A percentile compares a stretch with the other conserved stretches of the same genome.
Conservation (phyloP, 2,888 invertebrate genomes). For the Pharmacophagus antenor region DNA sequence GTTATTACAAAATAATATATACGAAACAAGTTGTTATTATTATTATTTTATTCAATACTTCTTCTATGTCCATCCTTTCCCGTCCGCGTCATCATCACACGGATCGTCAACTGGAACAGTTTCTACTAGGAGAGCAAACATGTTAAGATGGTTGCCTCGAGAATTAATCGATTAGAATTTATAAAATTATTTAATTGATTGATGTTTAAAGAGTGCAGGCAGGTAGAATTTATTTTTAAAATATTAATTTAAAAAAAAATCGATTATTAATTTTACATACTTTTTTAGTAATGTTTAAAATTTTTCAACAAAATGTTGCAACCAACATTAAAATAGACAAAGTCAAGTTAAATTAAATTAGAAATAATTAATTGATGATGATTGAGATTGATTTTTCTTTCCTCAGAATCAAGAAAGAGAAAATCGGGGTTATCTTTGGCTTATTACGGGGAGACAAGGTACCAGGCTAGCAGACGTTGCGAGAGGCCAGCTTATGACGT, state of each 20-base stretch:
- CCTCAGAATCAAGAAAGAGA: slow-evolving; percentile 64
- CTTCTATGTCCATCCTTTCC: slow-evolving; percentile 7
- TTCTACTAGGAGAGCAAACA: slow-evolving; percentile 63
- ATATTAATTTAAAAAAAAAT: neutral
- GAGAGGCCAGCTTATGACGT: slow-evolving; percentile 69
- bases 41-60: no score
- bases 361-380: slow-evolving; percentile 57
- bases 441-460: slow-evolving; percentile 76
- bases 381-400: no score
- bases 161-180: no score
- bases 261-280: neutral
- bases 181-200: no score
- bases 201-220: no score
- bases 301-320: no score
- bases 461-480: slow-evolving; percentile 70
- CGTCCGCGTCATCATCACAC: slow-evolving; percentile 50
- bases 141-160: slow-evolving; percentile 40
- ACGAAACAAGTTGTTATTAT: no score
- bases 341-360: no score
- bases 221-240: neutral
- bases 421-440: slow-evolving; percentile 77
- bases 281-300: no score
- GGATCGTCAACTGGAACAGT: slow-evolving; percentile 80
- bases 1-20: no score
- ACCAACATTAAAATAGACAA: no score